Evolutionary conservation across 2,797 vertebrate genomes (phyloP).

Genomic region (Tapera naevia): DNA sequence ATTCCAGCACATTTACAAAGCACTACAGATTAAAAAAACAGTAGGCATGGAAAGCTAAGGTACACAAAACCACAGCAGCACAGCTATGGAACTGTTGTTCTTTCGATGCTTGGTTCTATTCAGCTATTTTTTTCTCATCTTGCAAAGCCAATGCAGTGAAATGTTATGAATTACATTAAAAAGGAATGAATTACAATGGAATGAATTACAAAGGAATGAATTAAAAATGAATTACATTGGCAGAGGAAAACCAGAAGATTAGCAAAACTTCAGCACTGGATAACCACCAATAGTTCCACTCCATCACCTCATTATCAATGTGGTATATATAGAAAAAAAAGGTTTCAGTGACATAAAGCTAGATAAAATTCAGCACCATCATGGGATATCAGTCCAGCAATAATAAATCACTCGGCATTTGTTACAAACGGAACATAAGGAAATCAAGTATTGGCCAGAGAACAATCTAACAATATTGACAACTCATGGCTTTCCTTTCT

Average conservation of each 20-base stretch:
- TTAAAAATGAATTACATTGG: too few relatives aligned
- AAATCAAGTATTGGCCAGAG: background rate
- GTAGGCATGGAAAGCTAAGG: background rate
- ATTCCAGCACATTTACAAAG: background rate
- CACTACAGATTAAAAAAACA: background rate
- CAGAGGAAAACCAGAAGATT: background rate
- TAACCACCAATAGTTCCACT: background rate
- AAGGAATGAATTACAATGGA: too few relatives aligned
- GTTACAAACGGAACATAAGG: background rate
- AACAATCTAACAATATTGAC: background rate
- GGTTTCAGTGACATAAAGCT: background rate
- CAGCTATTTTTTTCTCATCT: background rate
- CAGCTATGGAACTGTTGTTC: background rate
- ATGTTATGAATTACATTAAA: fast-evolving
- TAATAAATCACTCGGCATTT: background rate
- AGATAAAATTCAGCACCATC: background rate
- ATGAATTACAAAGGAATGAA: too few relatives aligned
- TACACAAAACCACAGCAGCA: background rate
- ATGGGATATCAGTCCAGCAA: background rate
- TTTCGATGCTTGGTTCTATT: background rate
- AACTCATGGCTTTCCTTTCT: background rate
- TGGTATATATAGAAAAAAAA: background rate
- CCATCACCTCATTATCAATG: background rate
- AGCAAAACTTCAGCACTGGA: background rate
- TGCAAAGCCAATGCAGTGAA: background rate